Evolutionary conservation across 1,140 invertebrate genomes (phyloP).

Genomic region (Trachymyrmex cornetzi): DNA sequence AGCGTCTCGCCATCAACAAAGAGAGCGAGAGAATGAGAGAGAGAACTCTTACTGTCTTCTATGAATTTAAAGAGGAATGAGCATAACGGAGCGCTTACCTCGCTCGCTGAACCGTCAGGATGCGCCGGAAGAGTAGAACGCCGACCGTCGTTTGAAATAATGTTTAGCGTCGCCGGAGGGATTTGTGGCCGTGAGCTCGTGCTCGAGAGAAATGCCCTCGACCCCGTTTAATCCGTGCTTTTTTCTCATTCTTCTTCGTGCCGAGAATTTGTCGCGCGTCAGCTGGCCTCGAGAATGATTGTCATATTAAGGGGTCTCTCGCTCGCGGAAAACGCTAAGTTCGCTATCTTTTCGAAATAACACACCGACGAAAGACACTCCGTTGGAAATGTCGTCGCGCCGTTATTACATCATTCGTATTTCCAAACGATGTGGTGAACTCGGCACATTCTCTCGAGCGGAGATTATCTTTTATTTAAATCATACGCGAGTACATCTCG

Average conservation of each 20-base stretch:
- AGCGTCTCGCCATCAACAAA: background rate
- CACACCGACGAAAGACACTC: constrained; percentile 19
- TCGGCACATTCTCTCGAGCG: background rate
- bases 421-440: background rate
- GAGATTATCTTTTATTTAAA: constrained; percentile 50
- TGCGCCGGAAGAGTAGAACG: constrained; percentile 35
- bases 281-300: constrained; percentile 59
- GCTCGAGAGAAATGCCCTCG: constrained; percentile 33
- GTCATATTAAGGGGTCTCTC: constrained; percentile 54
- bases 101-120: constrained; percentile 30
- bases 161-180: constrained; percentile 55
- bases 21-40: background rate
- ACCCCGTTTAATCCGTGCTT: constrained; percentile 51
- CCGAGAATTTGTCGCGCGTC: constrained; percentile 58
- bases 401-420: constrained; percentile 57
- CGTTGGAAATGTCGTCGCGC: constrained; percentile 18
- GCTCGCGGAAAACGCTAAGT: constrained; percentile 50
- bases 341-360: constrained; percentile 53
- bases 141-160: constrained; percentile 45
- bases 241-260: constrained; percentile 42
- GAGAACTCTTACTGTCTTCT: background rate
- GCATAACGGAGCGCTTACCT: constrained; percentile 22
- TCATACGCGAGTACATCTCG: background rate
- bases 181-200: constrained; percentile 34
- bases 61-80: constrained; percentile 53